These are phyloP conservation scores for Mesembrinibis cayennensis DNA, from an alignment of 2,113 vertebrate genomes.

Conservation along the genomic window DNA sequence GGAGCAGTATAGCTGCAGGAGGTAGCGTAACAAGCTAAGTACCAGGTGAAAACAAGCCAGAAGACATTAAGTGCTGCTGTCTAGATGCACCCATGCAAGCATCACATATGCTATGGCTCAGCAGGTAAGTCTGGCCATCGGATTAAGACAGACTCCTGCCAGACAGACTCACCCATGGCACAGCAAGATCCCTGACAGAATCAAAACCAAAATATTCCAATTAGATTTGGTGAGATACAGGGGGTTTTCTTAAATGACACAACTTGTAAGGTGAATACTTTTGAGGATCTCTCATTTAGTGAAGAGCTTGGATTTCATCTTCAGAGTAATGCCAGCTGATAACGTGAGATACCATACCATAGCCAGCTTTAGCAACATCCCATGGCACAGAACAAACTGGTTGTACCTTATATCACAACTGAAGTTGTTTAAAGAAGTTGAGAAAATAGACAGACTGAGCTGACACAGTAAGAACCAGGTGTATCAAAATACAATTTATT, in stretches of 20 bases:
- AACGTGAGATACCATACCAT: background rate
- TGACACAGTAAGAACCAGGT: background rate
- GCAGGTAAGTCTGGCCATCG: background rate
- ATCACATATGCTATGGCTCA: background rate
- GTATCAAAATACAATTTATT: conserved; percentile 76
- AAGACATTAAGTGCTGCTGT: background rate
- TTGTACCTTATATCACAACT: background rate
- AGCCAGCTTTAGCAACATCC: background rate
- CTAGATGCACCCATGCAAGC: background rate
- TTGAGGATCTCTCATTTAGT: background rate
- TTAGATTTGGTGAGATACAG: background rate
- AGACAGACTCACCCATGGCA: background rate
- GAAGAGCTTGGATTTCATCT: background rate
- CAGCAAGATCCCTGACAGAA: background rate
- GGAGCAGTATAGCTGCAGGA: background rate
- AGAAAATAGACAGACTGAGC: background rate
- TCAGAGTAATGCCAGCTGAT: background rate
- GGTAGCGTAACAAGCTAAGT: background rate
- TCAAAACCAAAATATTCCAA: background rate
- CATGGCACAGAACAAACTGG: background rate
- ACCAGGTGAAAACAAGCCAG: background rate
- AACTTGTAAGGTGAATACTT: background rate
- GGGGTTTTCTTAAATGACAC: background rate
- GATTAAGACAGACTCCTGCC: background rate
- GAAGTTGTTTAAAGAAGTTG: background rate